These are phyloP conservation scores for Cyphotilapia sp. DNA, from an alignment of 2,113 vertebrate species.

Conservation along the genomic window DNA sequence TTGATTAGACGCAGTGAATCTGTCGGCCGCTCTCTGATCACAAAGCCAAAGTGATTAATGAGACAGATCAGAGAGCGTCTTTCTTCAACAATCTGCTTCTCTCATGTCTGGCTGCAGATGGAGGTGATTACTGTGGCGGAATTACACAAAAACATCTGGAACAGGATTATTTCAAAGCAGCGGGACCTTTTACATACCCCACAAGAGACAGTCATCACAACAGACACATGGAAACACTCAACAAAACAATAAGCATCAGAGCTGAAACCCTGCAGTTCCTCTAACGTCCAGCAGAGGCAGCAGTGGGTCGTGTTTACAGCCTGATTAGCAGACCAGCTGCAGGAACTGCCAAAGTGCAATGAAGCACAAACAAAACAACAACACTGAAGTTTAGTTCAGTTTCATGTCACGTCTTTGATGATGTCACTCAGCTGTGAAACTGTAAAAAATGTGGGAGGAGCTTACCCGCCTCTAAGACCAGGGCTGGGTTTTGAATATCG, in stretches of 20 bases:
- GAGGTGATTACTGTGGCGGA: background rate
- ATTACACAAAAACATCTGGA: background rate
- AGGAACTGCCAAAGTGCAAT: rapidly evolving
- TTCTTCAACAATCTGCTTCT: background rate
- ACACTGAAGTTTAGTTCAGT: background rate
- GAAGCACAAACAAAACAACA: background rate
- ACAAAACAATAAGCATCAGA: too few relatives aligned
- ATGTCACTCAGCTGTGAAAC: background rate
- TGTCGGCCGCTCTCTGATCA: background rate
- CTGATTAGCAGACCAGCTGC: background rate
- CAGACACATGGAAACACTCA: background rate
- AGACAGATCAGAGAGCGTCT: background rate
- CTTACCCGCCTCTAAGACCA: background rate
- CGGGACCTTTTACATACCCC: background rate
- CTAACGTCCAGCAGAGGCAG: background rate
- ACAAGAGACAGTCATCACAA: background rate
- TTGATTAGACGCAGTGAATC: background rate
- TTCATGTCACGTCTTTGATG: background rate
- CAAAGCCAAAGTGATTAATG: background rate
- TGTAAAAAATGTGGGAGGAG: background rate
- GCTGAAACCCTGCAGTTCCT: background rate
- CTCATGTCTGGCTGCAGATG: background rate
- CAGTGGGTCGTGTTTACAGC: background rate
- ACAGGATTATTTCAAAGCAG: background rate
- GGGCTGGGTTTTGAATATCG: background rate